Evolutionary conservation across 1,140 invertebrate species (phyloP).

Genomic region (Coelopa frigida): DNA sequence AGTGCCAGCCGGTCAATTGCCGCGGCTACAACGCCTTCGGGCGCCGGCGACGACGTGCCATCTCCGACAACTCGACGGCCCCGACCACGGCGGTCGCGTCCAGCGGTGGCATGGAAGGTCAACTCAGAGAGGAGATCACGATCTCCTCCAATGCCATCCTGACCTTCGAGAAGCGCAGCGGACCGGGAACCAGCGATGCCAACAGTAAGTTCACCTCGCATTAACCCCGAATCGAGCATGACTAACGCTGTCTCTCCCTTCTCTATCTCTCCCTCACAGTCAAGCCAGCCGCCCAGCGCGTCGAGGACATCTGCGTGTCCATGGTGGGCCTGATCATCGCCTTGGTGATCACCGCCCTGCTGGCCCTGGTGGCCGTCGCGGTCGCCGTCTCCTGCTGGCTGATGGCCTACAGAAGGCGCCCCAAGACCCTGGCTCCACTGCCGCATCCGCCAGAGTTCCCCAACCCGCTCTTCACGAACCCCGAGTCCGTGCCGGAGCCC

Average conservation of each 20-base stretch:
- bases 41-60: conserved; percentile 60
- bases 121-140: conserved; percentile 84
- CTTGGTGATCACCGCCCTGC: conserved; percentile 80
- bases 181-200: conserved; percentile 55
- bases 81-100: conserved; percentile 48
- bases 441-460: conserved; percentile 92
- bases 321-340: conserved; percentile 88
- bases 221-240: too few relatives aligned
- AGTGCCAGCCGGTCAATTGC: conserved; percentile 91
- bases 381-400: conserved; percentile 92
- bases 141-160: conserved; percentile 87
- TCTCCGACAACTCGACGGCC: conserved; percentile 53
- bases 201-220: conserved; percentile 52
- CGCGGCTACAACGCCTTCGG: conserved; percentile 84
- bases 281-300: conserved; percentile 56
- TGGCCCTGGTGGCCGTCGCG: conserved; percentile 86
- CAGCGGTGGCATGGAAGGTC: conserved; percentile 58
- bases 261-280: conserved; percentile 18
- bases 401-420: conserved; percentile 81
- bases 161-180: conserved; percentile 77
- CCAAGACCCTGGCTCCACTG: conserved; percentile 77
- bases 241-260: too few relatives aligned
- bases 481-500: conserved; percentile 51
- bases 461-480: conserved; percentile 86
- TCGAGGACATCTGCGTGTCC: conserved; percentile 86